phyloP scores from a whole-genome alignment of 2,113 vertebrate species.

The Nannospalax galili region DNA sequence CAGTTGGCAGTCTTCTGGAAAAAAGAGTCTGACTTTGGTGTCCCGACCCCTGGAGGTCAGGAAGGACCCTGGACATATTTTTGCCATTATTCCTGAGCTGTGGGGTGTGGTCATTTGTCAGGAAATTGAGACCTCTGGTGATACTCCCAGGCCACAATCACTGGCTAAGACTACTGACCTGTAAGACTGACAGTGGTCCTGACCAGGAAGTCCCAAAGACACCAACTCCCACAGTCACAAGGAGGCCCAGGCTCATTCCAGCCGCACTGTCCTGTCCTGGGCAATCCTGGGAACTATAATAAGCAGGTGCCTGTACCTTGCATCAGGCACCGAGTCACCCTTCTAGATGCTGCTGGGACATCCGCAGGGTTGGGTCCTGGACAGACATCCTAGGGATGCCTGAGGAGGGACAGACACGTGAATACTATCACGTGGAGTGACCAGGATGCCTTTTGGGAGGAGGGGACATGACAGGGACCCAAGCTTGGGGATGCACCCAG shows the following conservation, averaged over 20 bases:
- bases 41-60: slow-evolving; percentile 15
- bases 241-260: background rate
- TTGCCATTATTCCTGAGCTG: background rate
- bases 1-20: background rate
- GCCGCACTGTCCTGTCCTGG: background rate
- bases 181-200: background rate
- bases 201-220: background rate
- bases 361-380: background rate
- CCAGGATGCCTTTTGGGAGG: background rate
- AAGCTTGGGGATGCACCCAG: background rate
- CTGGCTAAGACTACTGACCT: background rate
- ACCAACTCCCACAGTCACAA: background rate
- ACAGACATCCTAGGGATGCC: background rate
- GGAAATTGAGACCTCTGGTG: background rate
- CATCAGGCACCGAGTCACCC: background rate
- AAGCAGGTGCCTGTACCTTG: background rate
- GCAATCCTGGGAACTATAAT: background rate
- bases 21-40: background rate
- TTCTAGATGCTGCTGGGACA: background rate
- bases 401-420: background rate
- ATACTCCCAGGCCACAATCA: background rate
- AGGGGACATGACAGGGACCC: background rate
- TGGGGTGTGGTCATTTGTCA: background rate
- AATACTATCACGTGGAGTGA: background rate
- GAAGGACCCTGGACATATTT: background rate